Conservation (phyloP, 2,113 vertebrate genomes). For the Sus scrofa region DNA sequence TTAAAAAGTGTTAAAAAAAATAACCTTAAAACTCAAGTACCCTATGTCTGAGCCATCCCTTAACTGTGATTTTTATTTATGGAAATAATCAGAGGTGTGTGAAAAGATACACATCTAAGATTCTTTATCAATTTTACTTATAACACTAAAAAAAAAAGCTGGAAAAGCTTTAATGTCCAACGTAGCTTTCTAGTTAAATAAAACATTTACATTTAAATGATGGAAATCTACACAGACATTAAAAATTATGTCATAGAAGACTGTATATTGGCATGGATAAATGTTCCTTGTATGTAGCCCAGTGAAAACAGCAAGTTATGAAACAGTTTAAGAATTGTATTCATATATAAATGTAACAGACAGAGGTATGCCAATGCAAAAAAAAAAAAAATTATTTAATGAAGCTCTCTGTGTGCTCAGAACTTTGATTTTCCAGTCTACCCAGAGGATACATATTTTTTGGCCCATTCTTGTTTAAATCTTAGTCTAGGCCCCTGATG, state of each 20-base stretch:
- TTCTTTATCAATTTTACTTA: conserved; percentile 66
- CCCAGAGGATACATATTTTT: not conserved
- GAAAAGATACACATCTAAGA: conserved; percentile 54
- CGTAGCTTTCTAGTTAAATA: conserved; percentile 41
- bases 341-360: not conserved
- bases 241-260: conserved; percentile 13
- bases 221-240: not conserved
- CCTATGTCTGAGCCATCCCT: not conserved
- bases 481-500: not conserved
- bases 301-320: conserved; percentile 8
- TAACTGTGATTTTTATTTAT: conserved; percentile 67
- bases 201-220: conserved; percentile 25
- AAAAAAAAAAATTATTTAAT: conserved; percentile 16
- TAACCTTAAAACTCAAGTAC: not conserved
- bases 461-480: conserved; percentile 29
- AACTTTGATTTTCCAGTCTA: not conserved
- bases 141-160: conserved; percentile 7
- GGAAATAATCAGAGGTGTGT: conserved; percentile 65
- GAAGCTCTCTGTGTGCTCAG: conserved; percentile 32
- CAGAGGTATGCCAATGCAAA: not conserved
- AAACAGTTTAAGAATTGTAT: conserved; percentile 23
- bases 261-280: not conserved
- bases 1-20: not conserved
- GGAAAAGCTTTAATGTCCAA: conserved; percentile 34
- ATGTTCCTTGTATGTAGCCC: not conserved